Evolutionary conservation across 2,113 vertebrate genomes (phyloP).

Genomic region (Maccullochella peelii): DNA sequence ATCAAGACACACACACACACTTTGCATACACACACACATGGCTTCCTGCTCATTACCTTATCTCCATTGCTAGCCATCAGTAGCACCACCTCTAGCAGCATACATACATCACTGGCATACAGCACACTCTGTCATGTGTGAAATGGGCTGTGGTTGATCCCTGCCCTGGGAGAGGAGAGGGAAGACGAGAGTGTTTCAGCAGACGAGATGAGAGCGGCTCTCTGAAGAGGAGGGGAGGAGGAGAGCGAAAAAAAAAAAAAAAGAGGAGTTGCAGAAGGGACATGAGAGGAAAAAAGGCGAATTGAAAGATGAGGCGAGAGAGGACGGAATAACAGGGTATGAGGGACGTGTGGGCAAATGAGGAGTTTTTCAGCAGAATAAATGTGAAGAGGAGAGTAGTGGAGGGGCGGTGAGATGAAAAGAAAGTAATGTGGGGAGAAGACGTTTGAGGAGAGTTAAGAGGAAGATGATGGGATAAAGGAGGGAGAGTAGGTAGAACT

Average conservation of each 20-base stretch:
- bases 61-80: slow-evolving; percentile 69
- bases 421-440: slow-evolving; percentile 21
- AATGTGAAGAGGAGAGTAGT: slow-evolving; percentile 40
- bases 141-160: slow-evolving; percentile 79
- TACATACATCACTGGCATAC: slow-evolving; percentile 71
- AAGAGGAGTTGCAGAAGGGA: slow-evolving; percentile 16
- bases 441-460: slow-evolving; percentile 25
- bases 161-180: slow-evolving; percentile 70
- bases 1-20: slow-evolving; percentile 1
- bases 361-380: slow-evolving; percentile 43
- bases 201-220: slow-evolving; percentile 61
- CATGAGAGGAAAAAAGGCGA: background rate
- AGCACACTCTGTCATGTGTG: slow-evolving; percentile 76
- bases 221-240: slow-evolving; percentile 43
- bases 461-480: slow-evolving; percentile 19
- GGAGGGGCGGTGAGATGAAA: slow-evolving; percentile 34
- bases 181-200: slow-evolving; percentile 65
- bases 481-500: background rate
- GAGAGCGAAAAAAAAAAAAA: background rate
- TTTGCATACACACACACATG: slow-evolving; percentile 22
- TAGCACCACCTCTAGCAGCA: slow-evolving; percentile 56
- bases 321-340: slow-evolving; percentile 49
- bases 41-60: slow-evolving; percentile 58
- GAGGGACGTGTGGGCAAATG: slow-evolving; percentile 14
- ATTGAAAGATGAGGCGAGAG: slow-evolving; percentile 12